Evolutionary conservation across 1,140 invertebrate genomes (phyloP).

Genomic region (Wiebesia pumilae): DNA sequence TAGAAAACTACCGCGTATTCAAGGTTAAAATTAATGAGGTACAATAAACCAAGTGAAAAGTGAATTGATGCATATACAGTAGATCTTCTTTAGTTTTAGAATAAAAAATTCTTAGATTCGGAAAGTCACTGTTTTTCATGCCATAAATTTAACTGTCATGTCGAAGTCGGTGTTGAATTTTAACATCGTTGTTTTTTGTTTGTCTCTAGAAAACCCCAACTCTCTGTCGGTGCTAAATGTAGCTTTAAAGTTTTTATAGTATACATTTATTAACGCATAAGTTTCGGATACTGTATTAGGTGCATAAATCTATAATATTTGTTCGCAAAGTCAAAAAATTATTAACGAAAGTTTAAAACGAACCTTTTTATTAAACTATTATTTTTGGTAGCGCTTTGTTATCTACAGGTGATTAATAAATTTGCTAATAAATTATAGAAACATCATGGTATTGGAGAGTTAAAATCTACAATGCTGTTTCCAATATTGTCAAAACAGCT

Average conservation of each 20-base stretch:
- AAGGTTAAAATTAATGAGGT: slow-evolving; percentile 9
- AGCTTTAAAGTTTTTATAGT: slow-evolving; percentile 16
- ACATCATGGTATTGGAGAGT: neutral
- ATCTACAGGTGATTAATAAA: neutral
- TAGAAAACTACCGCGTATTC: neutral
- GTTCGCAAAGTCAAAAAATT: slow-evolving; percentile 1
- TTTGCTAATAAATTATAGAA: neutral
- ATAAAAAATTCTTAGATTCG: slow-evolving; percentile 18
- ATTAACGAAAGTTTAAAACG: slow-evolving; percentile 16
- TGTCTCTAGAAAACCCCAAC: neutral
- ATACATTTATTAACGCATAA: neutral
- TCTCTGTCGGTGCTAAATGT: slow-evolving; percentile 11
- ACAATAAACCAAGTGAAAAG: slow-evolving; percentile 25
- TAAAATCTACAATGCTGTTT: neutral
- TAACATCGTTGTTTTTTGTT: neutral
- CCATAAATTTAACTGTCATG: slow-evolving; percentile 16
- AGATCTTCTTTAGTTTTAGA: neutral
- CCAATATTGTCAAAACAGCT: neutral
- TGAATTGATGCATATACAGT: slow-evolving; percentile 7
- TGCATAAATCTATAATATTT: neutral
- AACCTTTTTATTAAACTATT: neutral
- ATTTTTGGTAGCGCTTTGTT: neutral
- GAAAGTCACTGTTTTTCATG: slow-evolving; percentile 12
- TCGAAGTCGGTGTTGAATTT: slow-evolving; percentile 6
- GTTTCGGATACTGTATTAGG: neutral